Evolutionary conservation across 2,113 vertebrate species (phyloP), one percentile per base, ranked within the genome.

Genomic region (Entelurus aequoreus): DNA sequence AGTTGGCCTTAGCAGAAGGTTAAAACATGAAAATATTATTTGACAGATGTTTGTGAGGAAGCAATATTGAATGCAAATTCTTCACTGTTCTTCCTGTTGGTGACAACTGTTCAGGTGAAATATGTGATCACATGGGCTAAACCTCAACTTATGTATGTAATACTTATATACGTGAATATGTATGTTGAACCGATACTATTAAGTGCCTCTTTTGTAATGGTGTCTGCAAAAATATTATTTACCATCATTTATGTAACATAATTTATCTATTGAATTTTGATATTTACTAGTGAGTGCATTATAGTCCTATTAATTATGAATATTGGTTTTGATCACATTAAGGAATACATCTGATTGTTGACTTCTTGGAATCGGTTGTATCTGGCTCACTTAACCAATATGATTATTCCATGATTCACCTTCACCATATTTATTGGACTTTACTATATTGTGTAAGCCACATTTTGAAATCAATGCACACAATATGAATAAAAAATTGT

Each of bases 151-250:
- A 67, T 75, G 50, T 74, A 54, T 52, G 36, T 75, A 68, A 50
- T 67, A 19, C 28, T 28, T 62, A 16, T 14, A 21, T 66, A 63
- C 46, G 19, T 19, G 19, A 19, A 19, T 19, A 28, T 44, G 54
- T 50, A 40, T 68, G 67, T 2, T 68, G 48, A 8, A 65, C 4
- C 59, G 56, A 75, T 68, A 72, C 76, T 86, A 76, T 86, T 68
- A 91, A 90, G 89, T 90, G 90, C 89, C 89, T 90, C 78, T 84
- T 90, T 86, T 86, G 70, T 83, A 79, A 71, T 42, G 65, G 74
- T 81, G 55, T 57, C 40, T 44, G 16, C n/a, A 67, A 66, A 48
- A 14, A 60, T 63, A 65, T 65, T 78, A 58, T 74, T 73, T 72
- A 53, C 40, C 62, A 54, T 66, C 0, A 68, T 69, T 62, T 79